Conservation (phyloP, 1,140 invertebrate species). For the Drosophila nikananu region DNA sequence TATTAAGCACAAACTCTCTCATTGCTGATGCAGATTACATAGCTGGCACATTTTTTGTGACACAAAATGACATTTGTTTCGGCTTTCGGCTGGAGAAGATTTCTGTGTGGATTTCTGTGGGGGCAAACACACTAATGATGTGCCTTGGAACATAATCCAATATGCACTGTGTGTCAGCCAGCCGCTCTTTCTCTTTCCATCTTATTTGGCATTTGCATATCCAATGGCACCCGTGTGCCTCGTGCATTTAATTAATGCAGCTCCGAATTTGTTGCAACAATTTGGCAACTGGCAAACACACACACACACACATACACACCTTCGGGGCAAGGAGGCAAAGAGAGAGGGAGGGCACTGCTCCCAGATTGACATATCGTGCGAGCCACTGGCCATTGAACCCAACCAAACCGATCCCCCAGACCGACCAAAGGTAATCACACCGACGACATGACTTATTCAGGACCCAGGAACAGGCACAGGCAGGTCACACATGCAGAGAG, state of each 20-base stretch:
- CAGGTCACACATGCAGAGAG: not conserved
- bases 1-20: not conserved
- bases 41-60: slow-evolving; percentile 6
- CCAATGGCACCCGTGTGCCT: slow-evolving; percentile 27
- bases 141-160: slow-evolving; percentile 27
- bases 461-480: not conserved
- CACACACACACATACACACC: not conserved
- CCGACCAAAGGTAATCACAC: slow-evolving; percentile 56
- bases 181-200: not conserved
- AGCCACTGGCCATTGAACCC: slow-evolving; percentile 48
- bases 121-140: slow-evolving; percentile 20
- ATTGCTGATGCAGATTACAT: not conserved
- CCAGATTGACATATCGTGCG: slow-evolving; percentile 49
- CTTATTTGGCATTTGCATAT: slow-evolving; percentile 23
- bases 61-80: slow-evolving; percentile 12
- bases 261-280: slow-evolving; percentile 40
- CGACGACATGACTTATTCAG: slow-evolving; percentile 53
- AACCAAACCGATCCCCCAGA: slow-evolving; percentile 1
- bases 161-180: slow-evolving; percentile 11
- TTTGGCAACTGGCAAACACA: slow-evolving; percentile 28
- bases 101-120: slow-evolving; percentile 7
- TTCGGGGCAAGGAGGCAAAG: not conserved
- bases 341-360: no score
- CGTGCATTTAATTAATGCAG: slow-evolving; percentile 45
- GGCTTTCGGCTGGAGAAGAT: not conserved